A percentile compares a stretch with the other conserved stretches of the same genome.
These are phyloP conservation scores for Doris montereyensis DNA, from an alignment of 2,888 invertebrate genomes.

Conservation along the genomic window DNA sequence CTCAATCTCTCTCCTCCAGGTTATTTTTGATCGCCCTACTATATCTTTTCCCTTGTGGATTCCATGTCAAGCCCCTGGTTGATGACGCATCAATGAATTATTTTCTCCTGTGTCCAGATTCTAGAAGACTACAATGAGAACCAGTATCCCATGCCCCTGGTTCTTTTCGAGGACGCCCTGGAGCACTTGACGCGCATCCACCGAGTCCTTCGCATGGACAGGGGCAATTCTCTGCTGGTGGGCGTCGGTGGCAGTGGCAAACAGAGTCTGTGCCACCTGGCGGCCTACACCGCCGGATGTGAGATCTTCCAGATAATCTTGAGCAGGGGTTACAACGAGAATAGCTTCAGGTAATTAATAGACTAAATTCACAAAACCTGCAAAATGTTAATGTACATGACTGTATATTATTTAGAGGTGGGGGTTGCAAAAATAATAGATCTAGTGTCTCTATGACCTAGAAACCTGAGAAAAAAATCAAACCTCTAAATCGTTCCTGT, in stretches of 20 bases:
- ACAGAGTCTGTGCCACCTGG: constrained; percentile 82
- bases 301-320: constrained; percentile 85
- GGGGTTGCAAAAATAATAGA: too few species aligned
- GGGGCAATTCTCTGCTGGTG: constrained; percentile 86
- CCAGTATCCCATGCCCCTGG: constrained; percentile 81
- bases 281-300: constrained; percentile 87
- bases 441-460: too few species aligned
- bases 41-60: too few species aligned
- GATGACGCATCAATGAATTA: too few species aligned
- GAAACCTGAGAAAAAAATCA: too few species aligned
- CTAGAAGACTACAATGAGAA: constrained; percentile 87
- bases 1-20: too few species aligned
- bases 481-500: too few species aligned
- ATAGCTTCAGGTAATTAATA: constrained; percentile 77
- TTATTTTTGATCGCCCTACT: too few species aligned
- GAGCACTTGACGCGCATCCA: constrained; percentile 91
- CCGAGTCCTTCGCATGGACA: constrained; percentile 85
- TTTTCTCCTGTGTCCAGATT: constrained; percentile 79
- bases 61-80: too few species aligned
- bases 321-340: constrained; percentile 86
- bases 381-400: too few species aligned
- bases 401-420: too few species aligned
- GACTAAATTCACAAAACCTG: too few species aligned
- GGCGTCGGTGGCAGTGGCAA: constrained; percentile 95
- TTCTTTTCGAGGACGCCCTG: constrained; percentile 90